phyloP scores from a whole-genome alignment of 2,797 vertebrate genomes.

The Eidolon dupreanum region DNA sequence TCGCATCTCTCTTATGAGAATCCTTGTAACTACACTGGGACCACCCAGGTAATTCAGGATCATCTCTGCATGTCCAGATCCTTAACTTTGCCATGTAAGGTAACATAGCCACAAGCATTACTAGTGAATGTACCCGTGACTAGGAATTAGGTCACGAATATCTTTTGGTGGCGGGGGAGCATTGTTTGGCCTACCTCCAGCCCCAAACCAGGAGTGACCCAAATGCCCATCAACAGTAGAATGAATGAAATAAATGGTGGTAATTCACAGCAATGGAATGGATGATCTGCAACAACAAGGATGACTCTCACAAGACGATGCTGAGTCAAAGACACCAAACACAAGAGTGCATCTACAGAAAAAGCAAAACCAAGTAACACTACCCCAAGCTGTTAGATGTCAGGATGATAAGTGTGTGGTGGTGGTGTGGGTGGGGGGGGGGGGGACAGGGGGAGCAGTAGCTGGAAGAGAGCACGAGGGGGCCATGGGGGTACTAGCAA shows the following conservation, averaged over 20 bases:
- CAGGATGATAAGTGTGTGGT: neutral
- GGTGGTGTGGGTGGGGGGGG: too few species aligned
- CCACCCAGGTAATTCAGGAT: neutral
- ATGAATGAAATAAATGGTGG: neutral
- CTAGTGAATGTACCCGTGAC: neutral
- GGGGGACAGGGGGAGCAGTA: too few species aligned
- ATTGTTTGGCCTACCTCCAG: neutral
- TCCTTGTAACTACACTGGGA: neutral
- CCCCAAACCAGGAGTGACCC: neutral
- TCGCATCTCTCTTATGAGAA: neutral
- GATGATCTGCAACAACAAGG: neutral
- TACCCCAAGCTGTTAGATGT: neutral
- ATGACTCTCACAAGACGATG: neutral
- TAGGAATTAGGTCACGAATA: neutral
- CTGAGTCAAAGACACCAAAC: neutral
- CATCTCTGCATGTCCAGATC: neutral
- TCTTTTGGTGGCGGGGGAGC: neutral
- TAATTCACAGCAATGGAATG: neutral
- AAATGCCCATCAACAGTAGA: neutral
- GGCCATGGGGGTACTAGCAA: neutral
- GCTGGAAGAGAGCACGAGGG: neutral
- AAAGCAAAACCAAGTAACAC: neutral
- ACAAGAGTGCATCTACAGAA: neutral
- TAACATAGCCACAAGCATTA: neutral
- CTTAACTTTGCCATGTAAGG: neutral